Conservation (phyloP, 2,113 vertebrate species). For the Charadrius vociferus region DNA sequence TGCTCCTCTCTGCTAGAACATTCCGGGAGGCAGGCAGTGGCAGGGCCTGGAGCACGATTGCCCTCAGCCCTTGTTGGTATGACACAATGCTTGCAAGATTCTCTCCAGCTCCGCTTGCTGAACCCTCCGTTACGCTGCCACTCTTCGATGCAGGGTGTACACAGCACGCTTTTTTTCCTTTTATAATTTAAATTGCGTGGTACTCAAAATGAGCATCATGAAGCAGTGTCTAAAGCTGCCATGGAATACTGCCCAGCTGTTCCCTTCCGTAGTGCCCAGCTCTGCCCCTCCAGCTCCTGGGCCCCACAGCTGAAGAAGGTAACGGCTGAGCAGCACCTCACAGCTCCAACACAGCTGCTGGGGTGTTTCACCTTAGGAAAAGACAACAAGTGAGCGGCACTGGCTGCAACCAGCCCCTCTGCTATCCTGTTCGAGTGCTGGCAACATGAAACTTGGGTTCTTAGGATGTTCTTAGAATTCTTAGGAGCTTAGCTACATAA, state of each 20-base stretch:
- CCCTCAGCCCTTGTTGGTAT: too few species aligned
- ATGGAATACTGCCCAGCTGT: accelerated
- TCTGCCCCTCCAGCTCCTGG: too few species aligned
- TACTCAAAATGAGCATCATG: neutral
- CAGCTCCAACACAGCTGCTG: neutral
- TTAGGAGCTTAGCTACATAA: accelerated
- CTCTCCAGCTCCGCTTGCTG: accelerated
- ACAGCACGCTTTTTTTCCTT: accelerated
- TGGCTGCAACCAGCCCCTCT: neutral
- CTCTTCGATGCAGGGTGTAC: too few species aligned
- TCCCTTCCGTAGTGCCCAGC: neutral
- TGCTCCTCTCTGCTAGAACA: too few species aligned
- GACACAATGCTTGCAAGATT: accelerated
- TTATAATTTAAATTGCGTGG: too few species aligned
- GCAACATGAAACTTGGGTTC: accelerated
- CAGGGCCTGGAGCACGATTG: accelerated
- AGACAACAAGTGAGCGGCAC: accelerated
- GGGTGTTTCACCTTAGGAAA: accelerated
- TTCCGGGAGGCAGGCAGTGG: neutral
- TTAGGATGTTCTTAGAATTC: too few species aligned
- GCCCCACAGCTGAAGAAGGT: neutral
- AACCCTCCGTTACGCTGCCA: neutral
- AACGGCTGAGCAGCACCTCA: accelerated
- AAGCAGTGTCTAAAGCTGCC: neutral
- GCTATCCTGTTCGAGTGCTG: accelerated